These are phyloP conservation scores for Phanerotoma sp. DNA, from an alignment of 2,888 invertebrate genomes.

Conservation along the genomic window DNA sequence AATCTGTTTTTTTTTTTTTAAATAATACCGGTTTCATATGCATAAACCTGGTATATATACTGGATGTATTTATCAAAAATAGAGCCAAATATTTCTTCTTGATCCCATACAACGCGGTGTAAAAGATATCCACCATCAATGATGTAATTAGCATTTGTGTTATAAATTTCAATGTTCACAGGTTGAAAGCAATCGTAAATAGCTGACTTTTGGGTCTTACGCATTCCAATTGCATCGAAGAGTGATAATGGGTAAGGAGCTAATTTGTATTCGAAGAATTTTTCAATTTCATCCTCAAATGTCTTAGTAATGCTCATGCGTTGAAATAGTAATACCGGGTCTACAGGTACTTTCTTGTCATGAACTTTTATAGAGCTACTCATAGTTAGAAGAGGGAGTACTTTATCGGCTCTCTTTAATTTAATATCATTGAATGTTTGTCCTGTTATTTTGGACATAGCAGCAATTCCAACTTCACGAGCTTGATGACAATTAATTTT, in stretches of 20 bases:
- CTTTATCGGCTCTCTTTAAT: background rate
- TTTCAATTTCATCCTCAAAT: conserved; percentile 29
- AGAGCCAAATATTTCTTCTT: conserved; percentile 36
- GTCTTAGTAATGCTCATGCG: conserved; percentile 27
- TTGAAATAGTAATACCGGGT: conserved; percentile 31
- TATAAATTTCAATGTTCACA: conserved; percentile 26
- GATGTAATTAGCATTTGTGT: conserved; percentile 36
- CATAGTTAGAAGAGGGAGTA: background rate
- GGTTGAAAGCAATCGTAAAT: conserved; percentile 31
- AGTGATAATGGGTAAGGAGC: conserved; percentile 34
- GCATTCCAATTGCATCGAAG: conserved; percentile 32
- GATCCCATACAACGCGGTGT: conserved; percentile 46
- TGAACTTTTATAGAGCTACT: conserved; percentile 11
- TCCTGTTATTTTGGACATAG: background rate
- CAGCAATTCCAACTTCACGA: background rate
- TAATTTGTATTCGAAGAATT: conserved; percentile 30
- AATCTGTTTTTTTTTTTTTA: no score
- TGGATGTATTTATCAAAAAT: conserved; percentile 39
- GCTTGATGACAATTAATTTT: conserved; percentile 4
- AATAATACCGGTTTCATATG: no score
- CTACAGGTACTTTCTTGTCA: conserved; percentile 21
- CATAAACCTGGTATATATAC: no score
- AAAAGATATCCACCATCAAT: conserved; percentile 43
- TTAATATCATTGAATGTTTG: background rate
- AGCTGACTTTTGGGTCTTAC: conserved; percentile 29